These are phyloP conservation scores for Microtus pennsylvanicus DNA, from an alignment of 2,113 vertebrate genomes.

Conservation along the genomic window DNA sequence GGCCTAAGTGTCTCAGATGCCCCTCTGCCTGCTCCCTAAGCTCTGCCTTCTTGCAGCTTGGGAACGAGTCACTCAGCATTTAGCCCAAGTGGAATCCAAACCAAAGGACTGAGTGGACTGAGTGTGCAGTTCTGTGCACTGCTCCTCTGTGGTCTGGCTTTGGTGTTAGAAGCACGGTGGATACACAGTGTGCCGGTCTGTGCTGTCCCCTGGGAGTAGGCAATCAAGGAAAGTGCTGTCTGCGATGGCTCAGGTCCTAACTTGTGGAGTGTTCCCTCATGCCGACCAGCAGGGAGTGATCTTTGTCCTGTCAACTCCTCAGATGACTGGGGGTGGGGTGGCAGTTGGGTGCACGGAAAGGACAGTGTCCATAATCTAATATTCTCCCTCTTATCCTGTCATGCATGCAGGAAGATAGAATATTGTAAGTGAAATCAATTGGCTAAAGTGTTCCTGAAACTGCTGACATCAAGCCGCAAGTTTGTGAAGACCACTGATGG, in stretches of 20 bases:
- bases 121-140: not conserved
- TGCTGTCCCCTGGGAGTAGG: not conserved
- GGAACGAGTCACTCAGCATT: not conserved
- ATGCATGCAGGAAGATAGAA: not conserved
- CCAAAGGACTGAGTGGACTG: not conserved
- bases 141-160: not conserved
- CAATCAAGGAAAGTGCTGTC: no score
- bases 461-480: not conserved
- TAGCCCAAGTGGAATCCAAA: not conserved
- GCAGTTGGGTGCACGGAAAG: not conserved
- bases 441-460: conserved; percentile 11
- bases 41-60: not conserved
- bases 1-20: not conserved
- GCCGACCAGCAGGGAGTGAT: not conserved
- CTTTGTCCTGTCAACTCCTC: not conserved
- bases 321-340: not conserved
- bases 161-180: not conserved
- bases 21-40: not conserved
- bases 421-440: not conserved
- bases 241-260: not conserved
- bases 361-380: not conserved
- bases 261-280: accelerated
- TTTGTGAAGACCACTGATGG: not conserved
- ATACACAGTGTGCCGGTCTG: no score
- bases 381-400: not conserved